Conservation (phyloP, 2,888 invertebrate genomes). For the Geophilus truncorum region DNA sequence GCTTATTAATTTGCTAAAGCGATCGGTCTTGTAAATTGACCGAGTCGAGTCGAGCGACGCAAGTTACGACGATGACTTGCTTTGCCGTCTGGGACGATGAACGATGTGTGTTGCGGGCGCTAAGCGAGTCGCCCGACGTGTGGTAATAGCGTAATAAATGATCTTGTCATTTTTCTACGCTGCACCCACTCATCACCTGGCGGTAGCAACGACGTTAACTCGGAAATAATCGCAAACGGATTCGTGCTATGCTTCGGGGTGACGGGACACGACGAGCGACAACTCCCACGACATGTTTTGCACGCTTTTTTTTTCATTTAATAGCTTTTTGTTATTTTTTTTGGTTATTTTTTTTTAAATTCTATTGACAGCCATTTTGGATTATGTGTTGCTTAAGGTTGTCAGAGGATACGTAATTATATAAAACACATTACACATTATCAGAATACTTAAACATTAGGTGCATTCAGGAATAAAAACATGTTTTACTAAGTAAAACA, state of each 20-base stretch:
- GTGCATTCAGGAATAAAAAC: too few species aligned
- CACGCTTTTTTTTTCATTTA: background rate
- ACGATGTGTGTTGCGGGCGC: background rate
- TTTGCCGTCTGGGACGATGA: background rate
- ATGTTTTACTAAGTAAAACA: too few species aligned
- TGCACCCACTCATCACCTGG: background rate
- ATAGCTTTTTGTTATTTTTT: too few species aligned
- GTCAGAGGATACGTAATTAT: too few species aligned
- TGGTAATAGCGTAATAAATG: slow-evolving; percentile 5
- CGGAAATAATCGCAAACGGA: background rate
- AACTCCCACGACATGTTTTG: background rate
- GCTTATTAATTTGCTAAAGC: too few species aligned
- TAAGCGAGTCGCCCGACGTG: background rate
- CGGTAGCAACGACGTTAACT: background rate
- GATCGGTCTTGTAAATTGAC: background rate
- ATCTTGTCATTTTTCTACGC: background rate
- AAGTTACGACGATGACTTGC: background rate
- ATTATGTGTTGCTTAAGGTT: too few species aligned
- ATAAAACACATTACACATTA: too few species aligned
- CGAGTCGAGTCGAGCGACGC: background rate
- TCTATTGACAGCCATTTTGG: too few species aligned
- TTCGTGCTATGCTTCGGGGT: background rate
- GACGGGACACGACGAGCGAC: background rate
- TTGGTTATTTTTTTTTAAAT: too few species aligned
- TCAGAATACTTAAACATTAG: too few species aligned